A percentile compares a stretch with the other conserved stretches of the same genome.
Conservation (phyloP, 2,888 invertebrate genomes). For the Myopa tessellatipennis region DNA sequence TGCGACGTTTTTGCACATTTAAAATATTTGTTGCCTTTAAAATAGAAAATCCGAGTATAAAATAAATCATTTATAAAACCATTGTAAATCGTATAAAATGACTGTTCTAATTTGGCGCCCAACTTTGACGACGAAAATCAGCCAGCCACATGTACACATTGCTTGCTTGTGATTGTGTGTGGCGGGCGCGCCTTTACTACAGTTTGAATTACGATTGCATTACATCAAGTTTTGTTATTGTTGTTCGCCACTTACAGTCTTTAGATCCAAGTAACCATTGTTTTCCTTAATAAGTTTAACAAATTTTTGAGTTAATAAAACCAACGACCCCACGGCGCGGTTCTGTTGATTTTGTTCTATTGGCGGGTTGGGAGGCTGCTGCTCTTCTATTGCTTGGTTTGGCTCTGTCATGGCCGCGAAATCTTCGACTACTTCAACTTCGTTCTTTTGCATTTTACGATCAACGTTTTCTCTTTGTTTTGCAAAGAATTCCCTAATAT, state of each 20-base stretch:
- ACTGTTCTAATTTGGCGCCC: neutral
- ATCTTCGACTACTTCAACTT: neutral
- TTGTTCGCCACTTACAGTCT: slow-evolving; percentile 58
- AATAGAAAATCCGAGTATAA: neutral
- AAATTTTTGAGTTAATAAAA: slow-evolving; percentile 65
- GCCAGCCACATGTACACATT: neutral
- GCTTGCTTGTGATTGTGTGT: neutral
- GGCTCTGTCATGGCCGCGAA: slow-evolving; percentile 29
- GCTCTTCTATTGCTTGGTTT: neutral
- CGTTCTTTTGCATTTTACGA: slow-evolving; percentile 21
- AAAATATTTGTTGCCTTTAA: slow-evolving; percentile 78
- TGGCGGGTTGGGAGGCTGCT: slow-evolving; percentile 29
- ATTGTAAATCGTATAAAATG: slow-evolving; percentile 1
- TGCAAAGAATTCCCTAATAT: slow-evolving; percentile 11
- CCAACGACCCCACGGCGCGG: slow-evolving; percentile 65
- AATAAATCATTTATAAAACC: neutral
- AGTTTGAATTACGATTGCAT: slow-evolving; percentile 23
- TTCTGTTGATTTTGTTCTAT: slow-evolving; percentile 40
- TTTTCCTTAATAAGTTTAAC: slow-evolving; percentile 64
- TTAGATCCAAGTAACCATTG: slow-evolving; percentile 64
- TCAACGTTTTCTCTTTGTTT: slow-evolving; percentile 32
- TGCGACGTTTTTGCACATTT: slow-evolving; percentile 82
- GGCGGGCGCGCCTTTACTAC: slow-evolving; percentile 31
- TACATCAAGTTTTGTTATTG: neutral
- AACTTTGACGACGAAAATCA: slow-evolving; percentile 40